Percentiles rank a stretch among this genome's conserved stretches.
These are phyloP conservation scores for Hololepta plana DNA, from an alignment of 2,888 invertebrate genomes.

Conservation along the genomic window DNA sequence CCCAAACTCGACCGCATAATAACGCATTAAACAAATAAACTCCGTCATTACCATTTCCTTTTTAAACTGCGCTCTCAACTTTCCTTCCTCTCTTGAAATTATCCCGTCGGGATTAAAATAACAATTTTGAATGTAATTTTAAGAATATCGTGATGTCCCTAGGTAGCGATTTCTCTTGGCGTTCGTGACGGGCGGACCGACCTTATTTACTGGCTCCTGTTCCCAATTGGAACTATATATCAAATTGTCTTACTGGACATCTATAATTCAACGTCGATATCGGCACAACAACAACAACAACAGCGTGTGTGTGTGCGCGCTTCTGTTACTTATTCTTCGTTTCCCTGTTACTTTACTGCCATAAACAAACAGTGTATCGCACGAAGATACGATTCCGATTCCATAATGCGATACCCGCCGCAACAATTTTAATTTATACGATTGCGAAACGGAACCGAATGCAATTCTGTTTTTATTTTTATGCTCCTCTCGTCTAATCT, in stretches of 20 bases:
- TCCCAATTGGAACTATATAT: slow-evolving; percentile 24
- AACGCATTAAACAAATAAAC: slow-evolving; percentile 21
- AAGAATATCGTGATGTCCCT: slow-evolving; percentile 21
- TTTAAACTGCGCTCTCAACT: slow-evolving; percentile 4
- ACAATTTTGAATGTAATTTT: slow-evolving; percentile 25
- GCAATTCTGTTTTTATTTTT: too few relatives aligned
- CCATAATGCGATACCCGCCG: too few relatives aligned
- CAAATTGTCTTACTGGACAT: slow-evolving; percentile 26
- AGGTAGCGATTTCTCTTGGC: slow-evolving; percentile 21
- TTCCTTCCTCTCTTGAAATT: slow-evolving; percentile 9
- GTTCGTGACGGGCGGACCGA: slow-evolving; percentile 17
- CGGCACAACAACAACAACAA: too few relatives aligned
- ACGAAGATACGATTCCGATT: too few relatives aligned
- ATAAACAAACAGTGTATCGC: too few relatives aligned
- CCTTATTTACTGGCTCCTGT: slow-evolving; percentile 24
- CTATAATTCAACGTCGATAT: slow-evolving; percentile 24
- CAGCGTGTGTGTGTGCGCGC: too few relatives aligned
- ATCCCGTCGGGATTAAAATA: slow-evolving; percentile 13
- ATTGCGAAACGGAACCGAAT: too few relatives aligned
- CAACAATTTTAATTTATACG: too few relatives aligned
- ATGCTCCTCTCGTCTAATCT: too few relatives aligned
- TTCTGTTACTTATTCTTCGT: too few relatives aligned
- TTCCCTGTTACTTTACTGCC: too few relatives aligned
- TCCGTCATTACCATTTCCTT: slow-evolving; percentile 8
- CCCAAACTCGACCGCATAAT: slow-evolving; percentile 18